Conservation (phyloP, 1,140 invertebrate species). For the Neuroterus valhalla region DNA sequence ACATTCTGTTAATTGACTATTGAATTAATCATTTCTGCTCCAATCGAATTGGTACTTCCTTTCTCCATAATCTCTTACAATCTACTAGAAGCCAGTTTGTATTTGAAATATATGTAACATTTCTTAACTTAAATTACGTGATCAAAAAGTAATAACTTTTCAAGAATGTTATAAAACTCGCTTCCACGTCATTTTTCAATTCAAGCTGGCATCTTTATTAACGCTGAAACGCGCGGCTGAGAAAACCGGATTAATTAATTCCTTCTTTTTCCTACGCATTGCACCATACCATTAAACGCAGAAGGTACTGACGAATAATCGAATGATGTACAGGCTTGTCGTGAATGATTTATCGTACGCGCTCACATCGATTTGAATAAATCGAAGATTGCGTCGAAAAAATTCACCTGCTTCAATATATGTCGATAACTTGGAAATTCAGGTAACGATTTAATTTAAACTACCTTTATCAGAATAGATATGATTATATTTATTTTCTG, state of each 20-base stretch:
- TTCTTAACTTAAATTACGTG: background rate
- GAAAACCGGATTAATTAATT: constrained; percentile 30
- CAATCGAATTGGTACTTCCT: background rate
- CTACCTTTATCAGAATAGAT: no score
- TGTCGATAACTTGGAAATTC: constrained; percentile 8
- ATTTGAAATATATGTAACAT: background rate
- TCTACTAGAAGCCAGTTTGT: background rate
- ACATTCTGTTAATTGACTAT: background rate
- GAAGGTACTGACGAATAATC: constrained; percentile 29
- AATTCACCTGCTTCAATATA: background rate
- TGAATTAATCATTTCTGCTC: background rate
- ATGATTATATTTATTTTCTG: no score
- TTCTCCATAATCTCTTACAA: background rate
- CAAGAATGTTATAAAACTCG: background rate
- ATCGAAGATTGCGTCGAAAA: constrained; percentile 13
- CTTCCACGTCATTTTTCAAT: constrained; percentile 16
- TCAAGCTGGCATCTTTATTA: constrained; percentile 15
- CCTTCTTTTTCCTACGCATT: constrained; percentile 9
- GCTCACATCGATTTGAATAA: constrained; percentile 17
- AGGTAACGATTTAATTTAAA: background rate
- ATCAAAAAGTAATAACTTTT: background rate
- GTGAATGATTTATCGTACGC: constrained; percentile 20
- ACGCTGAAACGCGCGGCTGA: background rate
- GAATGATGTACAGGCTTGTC: constrained; percentile 28
- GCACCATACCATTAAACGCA: constrained; percentile 30